These are phyloP conservation scores for Drosophila orosa DNA, from an alignment of 1,140 invertebrate species.

Conservation along the genomic window DNA sequence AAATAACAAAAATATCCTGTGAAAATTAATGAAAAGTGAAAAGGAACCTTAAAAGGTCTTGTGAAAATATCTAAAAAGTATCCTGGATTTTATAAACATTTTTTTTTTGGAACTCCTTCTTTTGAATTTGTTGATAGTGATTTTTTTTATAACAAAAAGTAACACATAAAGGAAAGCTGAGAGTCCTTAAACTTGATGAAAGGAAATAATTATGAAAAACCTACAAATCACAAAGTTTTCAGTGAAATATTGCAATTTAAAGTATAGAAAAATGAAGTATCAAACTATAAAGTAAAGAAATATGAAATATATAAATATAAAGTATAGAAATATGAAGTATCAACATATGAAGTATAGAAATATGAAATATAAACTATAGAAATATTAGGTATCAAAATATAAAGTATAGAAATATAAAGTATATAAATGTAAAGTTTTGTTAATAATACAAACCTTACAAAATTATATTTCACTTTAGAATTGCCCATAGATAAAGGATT, in stretches of 20 bases:
- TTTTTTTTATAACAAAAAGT: neutral
- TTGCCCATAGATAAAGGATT: no score
- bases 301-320: neutral
- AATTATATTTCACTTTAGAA: neutral
- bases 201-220: neutral
- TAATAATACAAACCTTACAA: no score
- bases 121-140: neutral
- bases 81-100: neutral
- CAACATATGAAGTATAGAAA: neutral
- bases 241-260: neutral
- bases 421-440: neutral
- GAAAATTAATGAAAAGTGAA: neutral
- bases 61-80: neutral
- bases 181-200: neutral
- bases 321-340: neutral
- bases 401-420: no score
- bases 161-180: neutral
- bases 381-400: no score
- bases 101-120: neutral
- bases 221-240: neutral
- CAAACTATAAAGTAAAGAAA: no score
- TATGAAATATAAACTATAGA: no score
- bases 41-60: neutral
- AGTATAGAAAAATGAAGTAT: neutral
- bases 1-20: constrained; percentile 5